phyloP scores from a whole-genome alignment of 2,113 vertebrate genomes.

The Megaceryle torquata region DNA sequence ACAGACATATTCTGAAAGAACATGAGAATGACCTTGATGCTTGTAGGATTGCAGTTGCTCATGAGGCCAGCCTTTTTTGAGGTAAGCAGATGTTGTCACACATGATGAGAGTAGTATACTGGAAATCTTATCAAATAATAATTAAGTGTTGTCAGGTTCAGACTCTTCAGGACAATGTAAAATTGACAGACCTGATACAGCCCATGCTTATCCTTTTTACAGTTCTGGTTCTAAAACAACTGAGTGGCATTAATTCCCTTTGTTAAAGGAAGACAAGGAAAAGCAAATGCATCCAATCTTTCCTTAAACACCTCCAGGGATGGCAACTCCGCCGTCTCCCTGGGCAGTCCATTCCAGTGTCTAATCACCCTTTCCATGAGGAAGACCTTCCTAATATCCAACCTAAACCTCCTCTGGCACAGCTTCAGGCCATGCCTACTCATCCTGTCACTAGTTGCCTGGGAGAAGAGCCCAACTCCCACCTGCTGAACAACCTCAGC shows the following conservation, averaged over 20 bases:
- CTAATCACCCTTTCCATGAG: no score
- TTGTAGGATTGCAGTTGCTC: background rate
- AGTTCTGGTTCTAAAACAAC: background rate
- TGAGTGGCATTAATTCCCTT: constrained; percentile 40
- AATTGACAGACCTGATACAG: background rate
- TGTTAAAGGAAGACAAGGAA: constrained; percentile 36
- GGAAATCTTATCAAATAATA: background rate
- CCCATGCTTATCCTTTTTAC: background rate
- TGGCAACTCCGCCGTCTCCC: no score
- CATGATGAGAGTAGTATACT: background rate
- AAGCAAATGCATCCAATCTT: background rate
- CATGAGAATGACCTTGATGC: background rate
- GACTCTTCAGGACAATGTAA: background rate
- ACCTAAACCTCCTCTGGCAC: no score
- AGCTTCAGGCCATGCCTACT: no score
- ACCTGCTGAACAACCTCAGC: no score
- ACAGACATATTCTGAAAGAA: background rate
- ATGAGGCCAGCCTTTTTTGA: background rate
- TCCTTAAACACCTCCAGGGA: no score
- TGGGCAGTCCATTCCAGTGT: no score
- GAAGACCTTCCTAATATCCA: no score
- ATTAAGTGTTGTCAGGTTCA: background rate
- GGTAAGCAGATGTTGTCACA: background rate
- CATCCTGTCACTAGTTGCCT: no score
- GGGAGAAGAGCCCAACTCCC: no score